These are phyloP conservation scores for cattle (Bos taurus) DNA, from an alignment of 2,113 vertebrate genomes.

Conservation along the genomic window DNA sequence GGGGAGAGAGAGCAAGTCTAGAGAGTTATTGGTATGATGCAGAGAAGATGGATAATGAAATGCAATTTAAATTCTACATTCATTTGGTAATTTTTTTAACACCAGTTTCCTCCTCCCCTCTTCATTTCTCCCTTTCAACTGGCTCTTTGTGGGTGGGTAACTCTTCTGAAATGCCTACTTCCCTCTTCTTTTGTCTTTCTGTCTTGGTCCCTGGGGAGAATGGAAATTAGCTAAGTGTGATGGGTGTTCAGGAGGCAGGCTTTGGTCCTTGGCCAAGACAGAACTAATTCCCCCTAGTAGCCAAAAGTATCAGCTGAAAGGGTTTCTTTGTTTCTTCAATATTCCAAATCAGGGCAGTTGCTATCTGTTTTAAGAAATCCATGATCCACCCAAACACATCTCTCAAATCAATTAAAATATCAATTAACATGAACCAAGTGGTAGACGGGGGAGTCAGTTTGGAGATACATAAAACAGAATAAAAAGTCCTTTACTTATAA, in stretches of 20 bases:
- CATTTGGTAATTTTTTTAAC: not conserved
- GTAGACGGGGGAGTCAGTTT: not conserved
- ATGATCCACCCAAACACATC: conserved; percentile 32
- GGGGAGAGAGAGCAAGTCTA: not conserved
- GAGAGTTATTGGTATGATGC: not conserved
- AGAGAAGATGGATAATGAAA: conserved; percentile 31
- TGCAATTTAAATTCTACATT: conserved; percentile 46
- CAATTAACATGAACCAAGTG: not conserved
- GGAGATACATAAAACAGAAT: not conserved
- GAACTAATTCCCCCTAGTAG: conserved; percentile 58
- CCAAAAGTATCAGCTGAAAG: conserved; percentile 57
- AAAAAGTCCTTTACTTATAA: not conserved
- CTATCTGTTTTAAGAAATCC: conserved; percentile 34
- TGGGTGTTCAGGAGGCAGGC: conserved; percentile 66
- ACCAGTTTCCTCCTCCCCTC: not conserved
- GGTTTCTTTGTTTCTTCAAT: conserved; percentile 58
- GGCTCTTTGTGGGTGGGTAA: conserved; percentile 63
- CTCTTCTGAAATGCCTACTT: conserved; percentile 66
- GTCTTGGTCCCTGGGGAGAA: conserved; percentile 68
- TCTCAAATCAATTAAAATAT: conserved; percentile 45
- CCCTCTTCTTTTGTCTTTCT: conserved; percentile 69
- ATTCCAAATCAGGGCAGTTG: conserved; percentile 34
- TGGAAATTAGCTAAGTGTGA: conserved; percentile 64
- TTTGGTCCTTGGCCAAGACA: conserved; percentile 68
- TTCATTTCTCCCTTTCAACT: conserved; percentile 44